A percentile compares a stretch with the other conserved stretches of the same genome.
Evolutionary conservation across 2,888 invertebrate species (phyloP).

Genomic region (Microctonus aethiopoides): DNA sequence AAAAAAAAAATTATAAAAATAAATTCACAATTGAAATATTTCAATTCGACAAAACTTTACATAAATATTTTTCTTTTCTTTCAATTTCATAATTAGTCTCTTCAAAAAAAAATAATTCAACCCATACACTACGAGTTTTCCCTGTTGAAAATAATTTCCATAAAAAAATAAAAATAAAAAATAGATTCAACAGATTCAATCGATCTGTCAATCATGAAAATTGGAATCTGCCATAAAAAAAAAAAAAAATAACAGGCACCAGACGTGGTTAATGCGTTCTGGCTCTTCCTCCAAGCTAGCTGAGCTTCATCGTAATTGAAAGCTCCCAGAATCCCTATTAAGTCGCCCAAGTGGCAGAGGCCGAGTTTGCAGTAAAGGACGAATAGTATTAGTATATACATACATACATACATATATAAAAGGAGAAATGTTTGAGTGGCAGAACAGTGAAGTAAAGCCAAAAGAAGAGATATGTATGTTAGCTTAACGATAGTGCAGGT

Average conservation of each 20-base stretch:
- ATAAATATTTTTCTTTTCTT: no score
- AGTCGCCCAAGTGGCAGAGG: slow-evolving; percentile 26
- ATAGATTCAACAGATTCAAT: slow-evolving; percentile 23
- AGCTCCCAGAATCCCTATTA: slow-evolving; percentile 35
- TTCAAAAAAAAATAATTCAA: no score
- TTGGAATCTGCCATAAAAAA: slow-evolving; percentile 26
- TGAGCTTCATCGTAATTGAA: slow-evolving; percentile 49
- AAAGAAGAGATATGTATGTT: slow-evolving; percentile 6
- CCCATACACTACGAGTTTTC: no score
- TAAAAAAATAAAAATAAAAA: background rate
- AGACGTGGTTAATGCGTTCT: slow-evolving; percentile 34
- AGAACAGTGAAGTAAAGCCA: slow-evolving; percentile 2
- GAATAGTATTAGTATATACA: background rate
- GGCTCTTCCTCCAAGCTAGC: slow-evolving; percentile 40
- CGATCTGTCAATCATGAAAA: slow-evolving; percentile 30
- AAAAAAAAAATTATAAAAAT: no score
- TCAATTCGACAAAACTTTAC: no score
- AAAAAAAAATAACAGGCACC: slow-evolving; percentile 13
- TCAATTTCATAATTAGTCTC: no score
- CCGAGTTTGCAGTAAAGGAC: slow-evolving; percentile 12
- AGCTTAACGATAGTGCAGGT: slow-evolving; percentile 27
- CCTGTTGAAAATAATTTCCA: no score
- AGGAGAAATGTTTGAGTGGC: background rate
- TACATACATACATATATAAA: background rate
- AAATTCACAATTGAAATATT: no score